These are phyloP conservation scores for Sebastes trivittatus DNA, from an alignment of 2,797 vertebrate species.

Conservation along the genomic window DNA sequence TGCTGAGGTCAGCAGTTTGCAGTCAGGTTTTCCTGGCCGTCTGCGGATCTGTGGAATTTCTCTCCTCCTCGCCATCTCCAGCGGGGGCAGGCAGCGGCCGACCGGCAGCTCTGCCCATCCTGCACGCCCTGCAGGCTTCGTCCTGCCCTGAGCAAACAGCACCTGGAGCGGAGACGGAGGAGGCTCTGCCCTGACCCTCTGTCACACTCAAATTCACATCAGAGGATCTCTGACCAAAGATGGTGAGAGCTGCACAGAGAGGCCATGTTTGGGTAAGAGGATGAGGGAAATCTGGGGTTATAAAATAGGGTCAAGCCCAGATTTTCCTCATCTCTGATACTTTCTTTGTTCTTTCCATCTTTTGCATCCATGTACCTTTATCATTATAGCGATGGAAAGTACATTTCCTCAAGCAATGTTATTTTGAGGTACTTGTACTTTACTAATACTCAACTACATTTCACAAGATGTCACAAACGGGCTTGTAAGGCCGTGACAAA, in stretches of 20 bases:
- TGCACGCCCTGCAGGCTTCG: slow-evolving; percentile 38
- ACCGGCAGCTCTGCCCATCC: slow-evolving; percentile 32
- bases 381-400: neutral
- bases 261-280: slow-evolving; percentile 29
- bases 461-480: too few relatives aligned
- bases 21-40: slow-evolving; percentile 60
- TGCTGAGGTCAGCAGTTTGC: slow-evolving; percentile 75
- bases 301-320: neutral
- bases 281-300: slow-evolving; percentile 20
- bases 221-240: slow-evolving; percentile 38
- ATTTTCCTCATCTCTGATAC: neutral
- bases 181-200: slow-evolving; percentile 31
- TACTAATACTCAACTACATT: too few relatives aligned
- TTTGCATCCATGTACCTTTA: neutral
- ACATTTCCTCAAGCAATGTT: too few relatives aligned
- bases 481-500: neutral
- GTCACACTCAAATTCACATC: slow-evolving; percentile 48
- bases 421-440: too few relatives aligned
- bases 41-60: slow-evolving; percentile 80
- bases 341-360: neutral
- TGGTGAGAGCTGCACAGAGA: slow-evolving; percentile 13
- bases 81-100: slow-evolving; percentile 16
- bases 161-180: slow-evolving; percentile 19
- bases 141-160: slow-evolving; percentile 64
- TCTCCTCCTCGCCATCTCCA: slow-evolving; percentile 72